Conservation (phyloP, 2,888 invertebrate species). For the Catocala fraxini region DNA sequence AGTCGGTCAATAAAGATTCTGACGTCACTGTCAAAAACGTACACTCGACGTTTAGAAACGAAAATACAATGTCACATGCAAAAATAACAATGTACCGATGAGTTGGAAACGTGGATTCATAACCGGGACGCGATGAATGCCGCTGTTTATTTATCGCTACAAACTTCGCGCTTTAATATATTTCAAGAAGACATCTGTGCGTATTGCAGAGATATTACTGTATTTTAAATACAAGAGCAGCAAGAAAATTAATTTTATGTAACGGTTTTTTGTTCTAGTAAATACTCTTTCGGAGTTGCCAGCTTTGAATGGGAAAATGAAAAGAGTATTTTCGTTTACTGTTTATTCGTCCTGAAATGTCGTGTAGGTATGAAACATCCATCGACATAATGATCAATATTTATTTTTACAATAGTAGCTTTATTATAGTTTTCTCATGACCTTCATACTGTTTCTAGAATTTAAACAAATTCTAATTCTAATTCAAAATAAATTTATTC, state of each 20-base stretch:
- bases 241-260: background rate
- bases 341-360: too few relatives aligned
- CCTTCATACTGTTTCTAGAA: too few relatives aligned
- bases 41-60: constrained; percentile 26
- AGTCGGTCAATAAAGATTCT: constrained; percentile 35
- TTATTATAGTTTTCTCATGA: too few relatives aligned
- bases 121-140: constrained; percentile 29
- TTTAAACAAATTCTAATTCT: too few relatives aligned
- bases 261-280: too few relatives aligned
- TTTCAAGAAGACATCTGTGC: constrained; percentile 1
- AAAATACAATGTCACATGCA: constrained; percentile 48
- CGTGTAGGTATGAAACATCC: too few relatives aligned
- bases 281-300: too few relatives aligned
- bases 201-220: background rate
- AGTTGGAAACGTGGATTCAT: constrained; percentile 20
- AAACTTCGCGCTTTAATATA: constrained; percentile 13
- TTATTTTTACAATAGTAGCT: too few relatives aligned
- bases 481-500: too few relatives aligned
- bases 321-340: too few relatives aligned
- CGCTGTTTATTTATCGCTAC: constrained; percentile 31
- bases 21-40: constrained; percentile 40
- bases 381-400: too few relatives aligned
- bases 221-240: constrained; percentile 12
- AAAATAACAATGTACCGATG: constrained; percentile 46
- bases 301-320: too few relatives aligned